A percentile compares a stretch with the other conserved stretches of the same genome.
Conservation (phyloP, 2,113 vertebrate genomes). For the Athene noctua region DNA sequence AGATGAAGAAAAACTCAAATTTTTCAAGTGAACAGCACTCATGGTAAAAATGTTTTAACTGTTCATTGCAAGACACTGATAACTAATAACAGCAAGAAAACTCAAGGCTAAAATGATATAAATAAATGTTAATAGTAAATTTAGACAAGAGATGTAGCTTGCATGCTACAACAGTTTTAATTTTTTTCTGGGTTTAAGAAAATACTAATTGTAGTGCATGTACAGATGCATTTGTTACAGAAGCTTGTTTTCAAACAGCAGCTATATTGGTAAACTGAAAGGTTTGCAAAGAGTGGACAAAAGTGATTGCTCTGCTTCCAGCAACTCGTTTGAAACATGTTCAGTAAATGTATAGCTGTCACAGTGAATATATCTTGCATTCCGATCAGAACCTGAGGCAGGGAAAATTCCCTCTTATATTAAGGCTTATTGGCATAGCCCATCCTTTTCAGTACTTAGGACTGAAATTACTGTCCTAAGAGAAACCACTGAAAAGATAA, state of each 20-base stretch:
- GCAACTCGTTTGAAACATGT: conserved; percentile 22
- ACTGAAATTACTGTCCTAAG: conserved; percentile 67
- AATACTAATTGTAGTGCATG: not conserved
- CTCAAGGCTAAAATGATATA: not conserved
- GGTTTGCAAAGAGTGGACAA: not conserved
- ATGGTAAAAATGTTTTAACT: not conserved
- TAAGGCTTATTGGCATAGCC: conserved; percentile 59
- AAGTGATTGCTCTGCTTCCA: conserved; percentile 36
- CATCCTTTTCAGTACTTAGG: conserved; percentile 46
- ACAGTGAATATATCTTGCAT: conserved; percentile 62
- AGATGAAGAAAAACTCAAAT: not conserved
- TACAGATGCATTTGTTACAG: not conserved
- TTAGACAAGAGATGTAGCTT: not conserved
- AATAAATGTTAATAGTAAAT: not conserved
- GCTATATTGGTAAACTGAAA: not conserved
- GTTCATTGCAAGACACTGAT: not conserved
- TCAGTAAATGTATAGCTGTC: conserved; percentile 62
- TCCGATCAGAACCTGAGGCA: conserved; percentile 64
- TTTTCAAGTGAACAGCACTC: not conserved
- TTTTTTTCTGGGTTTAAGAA: not conserved
- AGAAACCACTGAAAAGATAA: conserved; percentile 69
- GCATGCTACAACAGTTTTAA: not conserved
- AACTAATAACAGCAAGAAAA: not conserved
- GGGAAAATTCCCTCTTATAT: conserved; percentile 65
- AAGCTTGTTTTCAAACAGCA: not conserved